These are phyloP conservation scores for Trachelus iudaicus DNA, from an alignment of 2,888 invertebrate species.

Conservation along the genomic window DNA sequence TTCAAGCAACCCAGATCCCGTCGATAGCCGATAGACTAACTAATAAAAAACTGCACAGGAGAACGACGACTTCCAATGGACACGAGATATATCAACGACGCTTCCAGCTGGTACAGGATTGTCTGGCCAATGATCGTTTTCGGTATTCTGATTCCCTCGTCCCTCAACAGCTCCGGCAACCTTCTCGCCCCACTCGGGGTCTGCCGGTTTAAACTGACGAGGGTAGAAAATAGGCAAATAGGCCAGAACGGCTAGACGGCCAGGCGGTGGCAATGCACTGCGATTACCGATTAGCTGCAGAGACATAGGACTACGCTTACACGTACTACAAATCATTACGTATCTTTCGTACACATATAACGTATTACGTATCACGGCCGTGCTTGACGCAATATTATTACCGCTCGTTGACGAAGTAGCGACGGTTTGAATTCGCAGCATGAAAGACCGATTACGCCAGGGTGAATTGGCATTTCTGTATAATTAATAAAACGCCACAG, in stretches of 20 bases:
- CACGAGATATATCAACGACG: not conserved
- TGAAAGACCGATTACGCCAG: not conserved
- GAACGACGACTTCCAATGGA: not conserved
- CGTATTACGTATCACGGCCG: not conserved
- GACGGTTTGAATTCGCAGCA: not conserved
- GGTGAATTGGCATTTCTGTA: not conserved
- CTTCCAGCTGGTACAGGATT: not conserved
- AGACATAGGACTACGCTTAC: not conserved
- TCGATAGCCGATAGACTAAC: not conserved
- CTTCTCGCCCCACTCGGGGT: not conserved
- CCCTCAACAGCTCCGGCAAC: too few species aligned
- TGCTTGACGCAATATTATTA: not conserved
- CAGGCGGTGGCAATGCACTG: slow-evolving; percentile 49
- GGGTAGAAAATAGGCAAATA: slow-evolving; percentile 58
- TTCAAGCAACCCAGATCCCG: not conserved
- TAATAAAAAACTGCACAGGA: not conserved
- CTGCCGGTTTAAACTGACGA: slow-evolving; percentile 17
- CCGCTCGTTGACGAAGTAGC: not conserved
- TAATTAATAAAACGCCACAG: not conserved
- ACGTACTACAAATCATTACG: not conserved
- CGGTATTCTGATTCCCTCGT: not conserved
- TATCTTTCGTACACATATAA: not conserved
- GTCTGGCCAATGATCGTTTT: not conserved
- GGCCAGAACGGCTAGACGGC: slow-evolving; percentile 50
- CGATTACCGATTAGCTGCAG: slow-evolving; percentile 50